These are phyloP conservation scores for Drosophila lacteicornis DNA, from an alignment of 1,140 invertebrate genomes.

Conservation along the genomic window DNA sequence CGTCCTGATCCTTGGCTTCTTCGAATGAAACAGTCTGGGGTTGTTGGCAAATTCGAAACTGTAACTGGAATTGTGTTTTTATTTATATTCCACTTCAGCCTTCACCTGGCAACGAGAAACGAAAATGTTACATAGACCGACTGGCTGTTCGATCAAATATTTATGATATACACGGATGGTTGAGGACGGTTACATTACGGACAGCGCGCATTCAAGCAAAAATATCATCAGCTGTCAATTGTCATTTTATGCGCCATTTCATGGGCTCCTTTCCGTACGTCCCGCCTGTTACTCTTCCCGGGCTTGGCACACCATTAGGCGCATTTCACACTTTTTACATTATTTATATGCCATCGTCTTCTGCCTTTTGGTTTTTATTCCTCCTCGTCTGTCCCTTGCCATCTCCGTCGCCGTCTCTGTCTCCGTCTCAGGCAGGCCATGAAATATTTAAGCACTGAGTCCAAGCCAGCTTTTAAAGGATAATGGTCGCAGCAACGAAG, in stretches of 20 bases:
- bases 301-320: slow-evolving; percentile 77
- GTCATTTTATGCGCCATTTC: slow-evolving; percentile 81
- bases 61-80: slow-evolving; percentile 44
- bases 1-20: slow-evolving; percentile 9
- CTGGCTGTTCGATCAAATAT: slow-evolving; percentile 51
- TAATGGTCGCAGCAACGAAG: slow-evolving; percentile 23
- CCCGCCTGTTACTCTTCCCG: slow-evolving; percentile 16
- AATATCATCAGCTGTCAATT: slow-evolving; percentile 78
- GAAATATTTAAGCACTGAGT: slow-evolving; percentile 67
- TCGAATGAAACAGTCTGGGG: slow-evolving; percentile 11
- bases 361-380: slow-evolving; percentile 49
- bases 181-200: slow-evolving; percentile 15
- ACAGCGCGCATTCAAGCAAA: slow-evolving; percentile 37
- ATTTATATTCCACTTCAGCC: slow-evolving; percentile 25
- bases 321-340: slow-evolving; percentile 82
- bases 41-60: slow-evolving; percentile 36
- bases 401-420: not conserved
- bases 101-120: slow-evolving; percentile 53
- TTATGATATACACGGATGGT: slow-evolving; percentile 42
- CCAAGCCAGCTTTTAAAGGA: slow-evolving; percentile 43
- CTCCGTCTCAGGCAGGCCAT: slow-evolving; percentile 43
- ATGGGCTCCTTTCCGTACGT: slow-evolving; percentile 16
- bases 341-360: slow-evolving; percentile 71
- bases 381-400: slow-evolving; percentile 3
- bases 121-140: slow-evolving; percentile 71